Evolutionary conservation across 2,113 vertebrate genomes (phyloP).

Genomic region (Dasyurus viverrinus): DNA sequence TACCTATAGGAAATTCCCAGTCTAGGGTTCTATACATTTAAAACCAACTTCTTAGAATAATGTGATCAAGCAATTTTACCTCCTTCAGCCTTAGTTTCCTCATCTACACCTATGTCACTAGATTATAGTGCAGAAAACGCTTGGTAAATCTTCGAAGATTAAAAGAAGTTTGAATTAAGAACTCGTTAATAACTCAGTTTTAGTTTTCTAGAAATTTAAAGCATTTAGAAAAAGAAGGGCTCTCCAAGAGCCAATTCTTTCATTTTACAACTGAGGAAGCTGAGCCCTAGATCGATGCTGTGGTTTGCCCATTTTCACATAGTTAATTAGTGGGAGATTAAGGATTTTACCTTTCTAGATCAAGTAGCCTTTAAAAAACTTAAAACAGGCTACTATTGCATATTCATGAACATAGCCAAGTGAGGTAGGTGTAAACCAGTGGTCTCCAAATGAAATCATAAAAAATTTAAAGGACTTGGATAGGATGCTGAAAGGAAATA

Average conservation of each 20-base stretch:
- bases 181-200: constrained; percentile 49
- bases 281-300: background rate
- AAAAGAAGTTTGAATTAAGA: background rate
- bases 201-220: constrained; percentile 61
- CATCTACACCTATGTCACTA: background rate
- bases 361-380: background rate
- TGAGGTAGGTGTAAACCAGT: constrained; percentile 56
- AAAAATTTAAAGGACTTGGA: constrained; percentile 60
- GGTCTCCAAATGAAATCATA: constrained; percentile 50
- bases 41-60: background rate
- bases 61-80: background rate
- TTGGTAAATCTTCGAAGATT: background rate
- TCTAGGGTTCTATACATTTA: background rate
- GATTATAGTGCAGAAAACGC: background rate
- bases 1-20: background rate
- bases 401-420: constrained; percentile 48
- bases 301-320: background rate
- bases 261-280: background rate
- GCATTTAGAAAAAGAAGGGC: background rate
- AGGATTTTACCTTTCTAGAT: background rate
- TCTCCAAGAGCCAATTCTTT: background rate
- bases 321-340: background rate
- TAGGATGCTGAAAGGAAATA: constrained; percentile 44
- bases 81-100: background rate
- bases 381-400: background rate